Base-by-base conservation (phyloP, 1,140 invertebrate species). In the Globodera rostochiensis region DNA sequence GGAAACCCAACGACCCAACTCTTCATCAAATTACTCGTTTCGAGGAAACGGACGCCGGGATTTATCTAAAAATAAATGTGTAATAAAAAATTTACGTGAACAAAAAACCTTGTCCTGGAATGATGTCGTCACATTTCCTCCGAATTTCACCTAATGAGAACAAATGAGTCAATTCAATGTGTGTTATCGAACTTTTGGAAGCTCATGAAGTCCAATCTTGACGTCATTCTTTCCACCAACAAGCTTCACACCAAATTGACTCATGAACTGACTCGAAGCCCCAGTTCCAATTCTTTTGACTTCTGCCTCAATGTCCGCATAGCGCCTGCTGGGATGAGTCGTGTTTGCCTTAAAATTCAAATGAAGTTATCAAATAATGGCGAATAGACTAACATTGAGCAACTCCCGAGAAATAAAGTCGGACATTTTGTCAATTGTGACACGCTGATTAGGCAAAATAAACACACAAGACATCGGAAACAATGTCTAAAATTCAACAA, bases 371-470 rank as follows among this genome's bases (percentile, higher is more conserved):
- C 19, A 11, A 47, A 69, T 49, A 78, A 57, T 19, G 6, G 53
- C 21, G 13, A 47, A 80, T 15, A 21, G 8, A n/a, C 21, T 47
- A 47, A 82, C 81, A 21, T 47, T 60, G 21, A 82, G 80, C 46
- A 82, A 47, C 36, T 82, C 81, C 13, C 81, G 53, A 1, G 81
- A 82, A 1, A 82, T 69, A n/a, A 15, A 57, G 9, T 82, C 81
- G 21, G 25, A 9, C 81, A 82, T 82, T n/a, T 82, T 80, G 64
- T 82, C 77, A 4, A 82, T 1, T 21, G 77, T 21, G 3, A 82
- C 49, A 0, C 81, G 80, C 13, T 82, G 81, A 8, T 70, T 81
- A 0, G 81, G 81, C 69, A 82, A 45, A 49, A 78, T 78, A 3
- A 69, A 4, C 11, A 78, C 25, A 11, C 57, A 66, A 25, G 66